phyloP scores from a whole-genome alignment of 2,113 vertebrate genomes.

The Theristicus caerulescens region DNA sequence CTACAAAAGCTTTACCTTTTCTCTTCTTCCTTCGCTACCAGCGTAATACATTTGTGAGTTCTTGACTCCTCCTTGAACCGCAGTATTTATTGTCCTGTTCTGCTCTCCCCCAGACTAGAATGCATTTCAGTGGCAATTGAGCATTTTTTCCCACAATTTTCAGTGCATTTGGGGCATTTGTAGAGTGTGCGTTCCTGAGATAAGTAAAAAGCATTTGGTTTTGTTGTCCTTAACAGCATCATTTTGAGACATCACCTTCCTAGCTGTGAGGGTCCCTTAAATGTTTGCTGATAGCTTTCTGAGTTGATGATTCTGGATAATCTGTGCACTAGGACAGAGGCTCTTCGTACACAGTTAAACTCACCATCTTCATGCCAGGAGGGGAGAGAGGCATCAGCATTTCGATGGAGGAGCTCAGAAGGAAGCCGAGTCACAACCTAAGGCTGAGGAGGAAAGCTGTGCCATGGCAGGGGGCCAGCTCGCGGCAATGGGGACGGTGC shows the following conservation, averaged over 20 bases:
- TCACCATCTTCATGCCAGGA: background rate
- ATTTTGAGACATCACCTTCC: slow-evolving; percentile 18
- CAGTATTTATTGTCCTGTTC: slow-evolving; percentile 16
- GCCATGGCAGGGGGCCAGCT: background rate
- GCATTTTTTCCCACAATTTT: background rate
- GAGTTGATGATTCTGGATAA: background rate
- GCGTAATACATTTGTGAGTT: background rate
- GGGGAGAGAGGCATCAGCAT: background rate
- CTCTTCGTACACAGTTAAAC: background rate
- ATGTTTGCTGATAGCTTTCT: background rate
- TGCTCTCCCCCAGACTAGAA: background rate
- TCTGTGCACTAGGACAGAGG: background rate
- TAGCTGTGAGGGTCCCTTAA: background rate
- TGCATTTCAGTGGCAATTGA: background rate
- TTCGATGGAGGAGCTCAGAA: background rate
- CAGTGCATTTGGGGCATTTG: slow-evolving; percentile 1
- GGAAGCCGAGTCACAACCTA: background rate
- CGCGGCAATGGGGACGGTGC: background rate
- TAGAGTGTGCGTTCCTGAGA: background rate
- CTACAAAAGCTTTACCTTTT: slow-evolving; percentile 17
- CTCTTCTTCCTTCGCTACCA: background rate
- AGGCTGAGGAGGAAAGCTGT: background rate
- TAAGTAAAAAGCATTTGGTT: slow-evolving; percentile 30
- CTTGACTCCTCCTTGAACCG: slow-evolving; percentile 31
- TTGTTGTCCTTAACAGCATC: slow-evolving; percentile 18